Conservation (phyloP, 2,113 vertebrate genomes). For the Anguilla rostrata region DNA sequence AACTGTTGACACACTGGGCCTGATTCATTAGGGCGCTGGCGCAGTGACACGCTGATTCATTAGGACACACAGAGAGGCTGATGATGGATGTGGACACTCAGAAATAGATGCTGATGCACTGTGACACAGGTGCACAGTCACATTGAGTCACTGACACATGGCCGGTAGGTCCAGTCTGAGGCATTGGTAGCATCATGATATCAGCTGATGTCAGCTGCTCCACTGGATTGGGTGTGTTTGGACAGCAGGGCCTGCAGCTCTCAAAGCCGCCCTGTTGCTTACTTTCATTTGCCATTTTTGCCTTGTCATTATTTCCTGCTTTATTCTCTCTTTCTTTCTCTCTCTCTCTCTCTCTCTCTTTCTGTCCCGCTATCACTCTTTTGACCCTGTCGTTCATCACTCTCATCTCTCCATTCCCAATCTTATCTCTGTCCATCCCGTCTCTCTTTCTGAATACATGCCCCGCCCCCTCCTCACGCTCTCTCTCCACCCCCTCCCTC, state of each 20-base stretch:
- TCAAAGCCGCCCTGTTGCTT: not conserved
- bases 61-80: conserved; percentile 23
- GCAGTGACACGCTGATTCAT: not conserved
- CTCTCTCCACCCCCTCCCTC: conserved; percentile 18
- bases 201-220: not conserved
- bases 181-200: no score
- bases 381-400: not conserved
- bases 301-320: not conserved
- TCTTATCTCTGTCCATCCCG: not conserved
- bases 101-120: not conserved
- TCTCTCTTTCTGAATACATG: not conserved
- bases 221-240: not conserved
- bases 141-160: not conserved
- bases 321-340: conserved; percentile 7
- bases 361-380: not conserved
- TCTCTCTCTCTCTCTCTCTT: not conserved
- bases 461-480: not conserved
- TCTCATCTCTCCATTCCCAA: not conserved
- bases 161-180: no score
- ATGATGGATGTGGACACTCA: not conserved
- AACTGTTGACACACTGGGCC: not conserved
- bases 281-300: conserved; percentile 22
- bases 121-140: not conserved
- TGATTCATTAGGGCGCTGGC: not conserved
- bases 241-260: not conserved